phyloP scores from a whole-genome alignment of 2,113 vertebrate species.

The Speoplatyrhinus poulsoni region DNA sequence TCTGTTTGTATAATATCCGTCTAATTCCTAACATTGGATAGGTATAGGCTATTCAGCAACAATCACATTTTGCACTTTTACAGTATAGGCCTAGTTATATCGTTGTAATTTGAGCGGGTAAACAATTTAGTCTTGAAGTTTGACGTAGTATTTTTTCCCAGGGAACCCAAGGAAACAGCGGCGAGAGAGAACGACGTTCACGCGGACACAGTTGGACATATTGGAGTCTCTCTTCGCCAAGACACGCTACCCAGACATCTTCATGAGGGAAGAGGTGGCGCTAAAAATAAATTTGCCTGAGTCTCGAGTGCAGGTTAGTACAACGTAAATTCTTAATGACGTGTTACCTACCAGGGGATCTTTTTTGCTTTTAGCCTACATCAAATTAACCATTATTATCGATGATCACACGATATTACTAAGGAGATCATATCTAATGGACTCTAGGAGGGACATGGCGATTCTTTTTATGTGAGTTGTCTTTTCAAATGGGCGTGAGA shows the following conservation, averaged over 20 bases:
- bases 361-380: neutral
- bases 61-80: too few species aligned
- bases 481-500: conserved; percentile 25
- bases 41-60: too few species aligned
- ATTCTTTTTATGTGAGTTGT: conserved; percentile 14
- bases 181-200: conserved; percentile 91
- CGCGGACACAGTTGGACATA: conserved; percentile 87
- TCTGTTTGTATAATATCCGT: too few species aligned
- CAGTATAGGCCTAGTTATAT: too few species aligned
- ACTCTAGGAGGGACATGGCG: neutral
- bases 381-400: neutral
- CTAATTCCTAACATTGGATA: too few species aligned
- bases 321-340: too few species aligned
- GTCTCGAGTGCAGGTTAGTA: conserved; percentile 90
- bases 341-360: neutral
- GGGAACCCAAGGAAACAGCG: conserved; percentile 91
- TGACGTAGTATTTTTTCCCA: conserved; percentile 35
- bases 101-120: too few species aligned
- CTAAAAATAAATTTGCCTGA: conserved; percentile 97
- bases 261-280: conserved; percentile 96
- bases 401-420: conserved; percentile 22
- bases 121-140: too few species aligned
- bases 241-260: conserved; percentile 94
- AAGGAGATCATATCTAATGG: conserved; percentile 10
- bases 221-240: conserved; percentile 87